phyloP scores from a whole-genome alignment of 2,113 vertebrate species.

The Ariopsis seemanni region DNA sequence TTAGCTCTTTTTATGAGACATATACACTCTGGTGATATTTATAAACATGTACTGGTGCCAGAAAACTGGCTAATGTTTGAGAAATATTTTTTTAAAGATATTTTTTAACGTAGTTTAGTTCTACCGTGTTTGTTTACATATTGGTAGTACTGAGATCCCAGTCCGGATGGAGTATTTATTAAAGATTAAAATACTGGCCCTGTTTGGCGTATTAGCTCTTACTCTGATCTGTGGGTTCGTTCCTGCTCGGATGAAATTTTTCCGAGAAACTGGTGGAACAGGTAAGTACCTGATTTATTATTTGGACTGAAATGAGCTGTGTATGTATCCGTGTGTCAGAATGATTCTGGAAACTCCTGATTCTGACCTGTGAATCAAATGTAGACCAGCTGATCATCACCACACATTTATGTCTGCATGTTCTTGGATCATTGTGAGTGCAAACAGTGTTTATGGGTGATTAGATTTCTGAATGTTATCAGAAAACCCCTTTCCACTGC shows the following conservation, averaged over 20 bases:
- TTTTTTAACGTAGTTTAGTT: not conserved
- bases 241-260: constrained; percentile 72
- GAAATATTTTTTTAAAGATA: not conserved
- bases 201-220: constrained; percentile 70
- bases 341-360: not conserved
- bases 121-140: constrained; percentile 21
- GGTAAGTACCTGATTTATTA: constrained; percentile 58
- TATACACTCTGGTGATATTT: not conserved
- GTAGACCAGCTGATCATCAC: not conserved
- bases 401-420: not conserved
- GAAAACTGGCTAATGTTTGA: not conserved
- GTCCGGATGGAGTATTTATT: constrained; percentile 66
- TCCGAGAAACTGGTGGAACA: constrained; percentile 68
- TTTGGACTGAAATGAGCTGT: not conserved
- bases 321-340: not conserved
- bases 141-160: not conserved
- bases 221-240: constrained; percentile 76
- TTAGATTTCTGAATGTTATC: not conserved
- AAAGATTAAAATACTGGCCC: constrained; percentile 70
- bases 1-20: not conserved
- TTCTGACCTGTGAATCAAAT: not conserved
- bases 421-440: too few species aligned
- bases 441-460: not conserved
- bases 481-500: not conserved
- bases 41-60: not conserved